Conservation (phyloP, 2,797 vertebrate genomes). For the Monodelphis domestica region DNA sequence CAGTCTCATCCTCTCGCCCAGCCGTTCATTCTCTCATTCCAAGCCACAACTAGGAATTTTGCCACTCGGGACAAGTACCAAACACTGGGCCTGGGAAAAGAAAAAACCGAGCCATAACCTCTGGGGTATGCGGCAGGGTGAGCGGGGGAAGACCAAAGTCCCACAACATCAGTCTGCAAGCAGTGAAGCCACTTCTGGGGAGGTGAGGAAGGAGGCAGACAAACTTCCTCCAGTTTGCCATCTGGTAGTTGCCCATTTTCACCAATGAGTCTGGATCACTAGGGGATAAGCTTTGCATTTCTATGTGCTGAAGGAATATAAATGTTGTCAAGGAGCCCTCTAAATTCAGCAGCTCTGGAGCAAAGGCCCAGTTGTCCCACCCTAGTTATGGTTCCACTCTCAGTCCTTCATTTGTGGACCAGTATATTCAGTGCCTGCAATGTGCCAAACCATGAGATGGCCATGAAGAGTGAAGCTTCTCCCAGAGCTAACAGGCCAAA, state of each 20-base stretch:
- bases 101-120: background rate
- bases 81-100: background rate
- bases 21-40: background rate
- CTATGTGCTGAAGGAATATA: background rate
- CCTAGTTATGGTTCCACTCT: background rate
- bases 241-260: background rate
- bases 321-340: background rate
- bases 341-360: background rate
- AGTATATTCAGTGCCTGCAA: background rate
- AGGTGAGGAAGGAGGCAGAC: background rate
- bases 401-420: background rate
- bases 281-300: background rate
- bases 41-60: background rate
- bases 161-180: background rate
- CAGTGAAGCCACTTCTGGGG: background rate
- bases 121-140: too few relatives aligned
- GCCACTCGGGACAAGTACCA: background rate
- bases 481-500: background rate
- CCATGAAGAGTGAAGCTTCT: background rate
- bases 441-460: background rate
- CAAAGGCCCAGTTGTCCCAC: background rate
- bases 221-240: background rate
- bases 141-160: background rate
- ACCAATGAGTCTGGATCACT: background rate
- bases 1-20: background rate